phyloP scores from a whole-genome alignment of 2,888 invertebrate genomes.

The Acleris laterana region DNA sequence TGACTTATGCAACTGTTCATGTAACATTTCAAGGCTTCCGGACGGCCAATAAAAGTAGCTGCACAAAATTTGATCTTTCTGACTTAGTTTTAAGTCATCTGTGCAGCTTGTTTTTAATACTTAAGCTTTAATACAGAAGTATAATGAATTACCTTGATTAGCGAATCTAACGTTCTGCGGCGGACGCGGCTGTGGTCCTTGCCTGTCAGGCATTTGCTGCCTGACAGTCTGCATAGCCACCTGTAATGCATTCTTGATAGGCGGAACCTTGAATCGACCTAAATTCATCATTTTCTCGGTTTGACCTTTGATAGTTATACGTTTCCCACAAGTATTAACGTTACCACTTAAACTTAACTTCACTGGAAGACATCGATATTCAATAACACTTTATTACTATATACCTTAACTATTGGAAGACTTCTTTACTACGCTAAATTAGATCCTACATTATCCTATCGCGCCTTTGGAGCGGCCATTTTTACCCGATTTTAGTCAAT shows the following conservation, averaged over 20 bases:
- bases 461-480: constrained; percentile 62
- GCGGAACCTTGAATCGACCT: constrained; percentile 87
- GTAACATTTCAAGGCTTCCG: background rate
- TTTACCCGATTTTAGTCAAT: constrained; percentile 40
- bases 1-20: constrained; percentile 7
- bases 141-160: constrained; percentile 65
- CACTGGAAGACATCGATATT: constrained; percentile 52
- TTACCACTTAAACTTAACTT: constrained; percentile 49
- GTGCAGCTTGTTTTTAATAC: too few relatives aligned
- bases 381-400: constrained; percentile 39
- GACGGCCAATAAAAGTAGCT: background rate
- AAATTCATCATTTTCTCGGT: constrained; percentile 65
- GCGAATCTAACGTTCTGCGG: constrained; percentile 83
- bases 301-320: constrained; percentile 20
- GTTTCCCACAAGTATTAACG: constrained; percentile 37
- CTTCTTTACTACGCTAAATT: constrained; percentile 69
- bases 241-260: constrained; percentile 90
- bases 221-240: constrained; percentile 93
- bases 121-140: too few relatives aligned
- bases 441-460: constrained; percentile 60
- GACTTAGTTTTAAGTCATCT: background rate
- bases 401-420: constrained; percentile 49
- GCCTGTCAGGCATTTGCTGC: constrained; percentile 89
- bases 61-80: background rate
- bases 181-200: constrained; percentile 76